Evolutionary conservation across 2,888 invertebrate species (phyloP), one percentile per base, ranked within the genome.

Genomic region (Lochmaea capreae): DNA sequence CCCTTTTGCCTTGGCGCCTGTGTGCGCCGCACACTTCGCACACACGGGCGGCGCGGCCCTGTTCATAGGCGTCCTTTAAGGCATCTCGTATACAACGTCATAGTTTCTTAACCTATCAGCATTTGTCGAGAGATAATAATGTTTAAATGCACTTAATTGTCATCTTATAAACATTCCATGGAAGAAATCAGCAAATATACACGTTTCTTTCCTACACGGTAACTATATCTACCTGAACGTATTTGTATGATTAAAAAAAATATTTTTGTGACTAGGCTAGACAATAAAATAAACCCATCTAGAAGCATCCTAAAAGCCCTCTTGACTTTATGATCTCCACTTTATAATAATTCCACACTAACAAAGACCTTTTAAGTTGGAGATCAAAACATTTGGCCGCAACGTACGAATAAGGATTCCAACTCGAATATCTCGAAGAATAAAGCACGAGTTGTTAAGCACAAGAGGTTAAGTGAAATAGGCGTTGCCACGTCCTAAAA

Each of bases 1-100:
- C n/a, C n/a, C n/a, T n/a, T n/a, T n/a, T n/a, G n/a, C n/a, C n/a
- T n/a, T n/a, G n/a, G n/a, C n/a, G n/a, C n/a, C n/a, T n/a, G n/a
- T n/a, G n/a, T n/a, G n/a, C n/a, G n/a, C n/a, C n/a, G n/a, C n/a
- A n/a, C n/a, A n/a, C n/a, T n/a, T n/a, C n/a, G n/a, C n/a, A n/a
- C n/a, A n/a, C n/a, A n/a, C n/a, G n/a, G n/a, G n/a, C n/a, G n/a
- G n/a, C n/a, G n/a, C n/a, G n/a, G n/a, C n/a, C n/a, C n/a, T 22
- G 2, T 22, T 22, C 72, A 72, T 62, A 63, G 72, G 67, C 68
- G 73, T 69, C n/a, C 62, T 61, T 42, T 61, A 39, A 61, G 42
- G 61, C 14, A 61, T 61, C 22, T 61, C 61, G 33, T 61, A 33
- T 33, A 33, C 2, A 33, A 33, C 26, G 26, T 33, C 26, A 33